Evolutionary conservation across 2,888 invertebrate genomes (phyloP).

Genomic region (Drosophila fungiperda): DNA sequence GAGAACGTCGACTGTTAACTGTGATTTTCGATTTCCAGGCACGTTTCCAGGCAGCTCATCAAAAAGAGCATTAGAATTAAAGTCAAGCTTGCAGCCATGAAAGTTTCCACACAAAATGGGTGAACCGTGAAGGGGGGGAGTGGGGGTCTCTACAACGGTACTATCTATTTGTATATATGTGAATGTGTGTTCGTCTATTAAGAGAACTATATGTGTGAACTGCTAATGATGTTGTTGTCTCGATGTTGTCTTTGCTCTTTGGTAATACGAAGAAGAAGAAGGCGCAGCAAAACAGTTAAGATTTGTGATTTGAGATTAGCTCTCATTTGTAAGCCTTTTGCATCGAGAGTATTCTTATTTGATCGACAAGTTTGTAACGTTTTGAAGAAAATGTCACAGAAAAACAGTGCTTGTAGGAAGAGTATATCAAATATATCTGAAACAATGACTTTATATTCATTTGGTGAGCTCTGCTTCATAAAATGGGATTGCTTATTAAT

Average conservation of each 20-base stretch:
- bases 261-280: neutral
- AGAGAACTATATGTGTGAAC: constrained; percentile 7
- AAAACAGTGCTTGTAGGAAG: no score
- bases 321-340: neutral
- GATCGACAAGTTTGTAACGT: neutral
- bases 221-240: constrained; percentile 37
- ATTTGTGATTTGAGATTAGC: constrained; percentile 1
- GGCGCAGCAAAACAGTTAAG: constrained; percentile 22
- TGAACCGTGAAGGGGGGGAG: constrained; percentile 21
- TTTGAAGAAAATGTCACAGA: neutral
- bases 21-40: constrained; percentile 36
- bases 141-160: neutral
- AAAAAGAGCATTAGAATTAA: constrained; percentile 50
- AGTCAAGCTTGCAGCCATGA: constrained; percentile 54
- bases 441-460: no score
- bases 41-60: constrained; percentile 34
- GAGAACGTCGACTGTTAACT: neutral
- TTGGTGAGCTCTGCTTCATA: no score
- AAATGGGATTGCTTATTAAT: no score
- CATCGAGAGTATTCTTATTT: neutral
- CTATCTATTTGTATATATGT: neutral
- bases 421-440: no score
- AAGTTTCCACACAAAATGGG: constrained; percentile 47
- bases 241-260: constrained; percentile 2
- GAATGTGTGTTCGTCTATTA: neutral